Evolutionary conservation across 2,888 invertebrate genomes (phyloP), one percentile per base, ranked within the genome.

Genomic region (Erebia aethiops): DNA sequence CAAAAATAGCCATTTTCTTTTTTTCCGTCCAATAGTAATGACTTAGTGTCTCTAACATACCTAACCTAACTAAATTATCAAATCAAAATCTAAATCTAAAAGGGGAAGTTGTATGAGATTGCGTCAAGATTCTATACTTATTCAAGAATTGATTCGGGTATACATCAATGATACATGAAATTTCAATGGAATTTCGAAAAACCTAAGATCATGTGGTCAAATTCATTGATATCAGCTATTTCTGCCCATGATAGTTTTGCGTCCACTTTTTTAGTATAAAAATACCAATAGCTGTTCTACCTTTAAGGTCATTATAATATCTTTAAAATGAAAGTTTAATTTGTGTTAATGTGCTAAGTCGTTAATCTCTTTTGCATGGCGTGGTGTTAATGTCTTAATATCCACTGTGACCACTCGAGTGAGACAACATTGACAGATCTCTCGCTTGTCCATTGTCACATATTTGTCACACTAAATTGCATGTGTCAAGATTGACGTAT

Each of bases 361-460:
- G 64, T 64, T 64, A 64, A 64, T 64, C 52, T 18, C 64, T 52
- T 52, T 64, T 18, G 52, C 64, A 41, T 35, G 52, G 64, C 35
- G 26, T 16, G 35, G 64, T 54, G 54, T 64, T 13, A 64, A 35
- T 64, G n/a, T 64, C 64, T 54, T 41, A 54, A 64, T 41, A n/a
- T 49, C 2, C 26, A 41, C 57, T 4, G 58, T 49, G 46, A 26
- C 49, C 7, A 66, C 26, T 18, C 21, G 14, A 14, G 21, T 43
- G 54, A 49, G 57, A 57, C 57, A 66, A 57, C 21, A 66, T 18
- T 62, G 73, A 73, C 71, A 63, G 69, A 57, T 73, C 16, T 63
- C 63, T 67, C 26, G 0, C 63, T 63, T 71, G 63, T 65, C 61
- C 67, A 13, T 57, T 72, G 46, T 57, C 67, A 68, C 13, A 21